Conservation (phyloP, 2,888 invertebrate species). For the Plusia festucae region DNA sequence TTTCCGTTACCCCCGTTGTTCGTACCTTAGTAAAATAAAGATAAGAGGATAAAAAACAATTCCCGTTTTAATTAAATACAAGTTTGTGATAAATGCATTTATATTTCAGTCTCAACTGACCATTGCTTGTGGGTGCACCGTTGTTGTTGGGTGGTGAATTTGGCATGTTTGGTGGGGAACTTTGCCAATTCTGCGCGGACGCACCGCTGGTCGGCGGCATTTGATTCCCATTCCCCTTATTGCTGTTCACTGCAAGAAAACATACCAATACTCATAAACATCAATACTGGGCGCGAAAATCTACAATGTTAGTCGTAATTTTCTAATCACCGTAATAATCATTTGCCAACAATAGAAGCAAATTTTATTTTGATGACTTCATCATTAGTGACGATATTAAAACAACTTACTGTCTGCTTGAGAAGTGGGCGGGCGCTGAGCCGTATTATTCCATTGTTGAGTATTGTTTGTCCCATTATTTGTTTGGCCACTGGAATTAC, state of each 20-base stretch:
- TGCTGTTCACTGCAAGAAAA: slow-evolving; percentile 85
- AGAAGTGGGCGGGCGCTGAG: slow-evolving; percentile 86
- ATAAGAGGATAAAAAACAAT: slow-evolving; percentile 20
- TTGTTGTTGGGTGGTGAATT: slow-evolving; percentile 86
- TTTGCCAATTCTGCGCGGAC: slow-evolving; percentile 83
- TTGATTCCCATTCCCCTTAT: slow-evolving; percentile 84
- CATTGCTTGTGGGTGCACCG: slow-evolving; percentile 83
- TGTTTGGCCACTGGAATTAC: slow-evolving; percentile 82
- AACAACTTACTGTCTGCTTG: slow-evolving; percentile 86
- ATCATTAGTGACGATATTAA: slow-evolving; percentile 59
- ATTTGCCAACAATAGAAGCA: slow-evolving; percentile 54
- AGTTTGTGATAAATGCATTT: slow-evolving; percentile 28
- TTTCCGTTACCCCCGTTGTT: slow-evolving; percentile 80
- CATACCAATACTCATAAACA: slow-evolving; percentile 58
- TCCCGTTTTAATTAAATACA: slow-evolving; percentile 20
- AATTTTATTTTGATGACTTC: slow-evolving; percentile 65
- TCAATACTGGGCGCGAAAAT: slow-evolving; percentile 34
- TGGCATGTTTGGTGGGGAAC: slow-evolving; percentile 84
- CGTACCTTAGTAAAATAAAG: slow-evolving; percentile 69
- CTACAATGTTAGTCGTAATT: slow-evolving; percentile 46
- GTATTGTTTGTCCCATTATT: slow-evolving; percentile 85
- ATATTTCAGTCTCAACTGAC: slow-evolving; percentile 64
- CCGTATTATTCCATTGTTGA: slow-evolving; percentile 87
- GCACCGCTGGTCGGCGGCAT: slow-evolving; percentile 82
- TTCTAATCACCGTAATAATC: slow-evolving; percentile 55